Evolutionary conservation across 2,113 vertebrate species (phyloP).

Genomic region (Ptychochromis oligacanthus): DNA sequence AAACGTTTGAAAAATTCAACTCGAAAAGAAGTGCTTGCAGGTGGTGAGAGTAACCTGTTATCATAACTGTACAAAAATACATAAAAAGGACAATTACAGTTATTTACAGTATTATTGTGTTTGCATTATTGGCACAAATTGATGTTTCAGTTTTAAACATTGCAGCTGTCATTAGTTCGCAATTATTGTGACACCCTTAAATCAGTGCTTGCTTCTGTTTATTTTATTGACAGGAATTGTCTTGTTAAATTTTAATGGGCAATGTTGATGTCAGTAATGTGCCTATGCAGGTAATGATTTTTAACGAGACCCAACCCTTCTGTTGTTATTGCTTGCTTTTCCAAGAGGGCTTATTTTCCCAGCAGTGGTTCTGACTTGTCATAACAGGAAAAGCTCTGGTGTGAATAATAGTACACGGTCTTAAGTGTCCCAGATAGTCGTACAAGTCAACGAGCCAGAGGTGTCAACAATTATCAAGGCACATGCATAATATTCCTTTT

Average conservation of each 20-base stretch:
- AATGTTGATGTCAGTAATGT: neutral
- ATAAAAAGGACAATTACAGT: neutral
- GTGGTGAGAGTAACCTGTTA: neutral
- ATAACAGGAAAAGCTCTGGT: neutral
- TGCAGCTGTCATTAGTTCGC: neutral
- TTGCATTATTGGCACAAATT: neutral
- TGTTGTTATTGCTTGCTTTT: neutral
- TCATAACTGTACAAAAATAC: neutral
- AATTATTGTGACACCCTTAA: neutral
- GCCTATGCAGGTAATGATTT: neutral
- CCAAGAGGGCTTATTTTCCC: neutral
- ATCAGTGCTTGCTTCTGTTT: neutral
- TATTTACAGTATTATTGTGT: neutral
- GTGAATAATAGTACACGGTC: no score
- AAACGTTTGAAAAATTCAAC: neutral
- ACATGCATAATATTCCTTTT: no score
- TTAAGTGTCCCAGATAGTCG: neutral
- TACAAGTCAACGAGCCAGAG: no score
- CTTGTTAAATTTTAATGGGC: neutral
- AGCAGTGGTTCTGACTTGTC: neutral
- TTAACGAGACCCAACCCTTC: neutral
- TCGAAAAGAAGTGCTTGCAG: neutral
- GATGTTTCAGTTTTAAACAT: neutral
- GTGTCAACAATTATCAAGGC: no score
- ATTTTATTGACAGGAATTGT: neutral